phyloP scores from a whole-genome alignment of 2,888 invertebrate species.

The Brachynemurus nebulosus region DNA sequence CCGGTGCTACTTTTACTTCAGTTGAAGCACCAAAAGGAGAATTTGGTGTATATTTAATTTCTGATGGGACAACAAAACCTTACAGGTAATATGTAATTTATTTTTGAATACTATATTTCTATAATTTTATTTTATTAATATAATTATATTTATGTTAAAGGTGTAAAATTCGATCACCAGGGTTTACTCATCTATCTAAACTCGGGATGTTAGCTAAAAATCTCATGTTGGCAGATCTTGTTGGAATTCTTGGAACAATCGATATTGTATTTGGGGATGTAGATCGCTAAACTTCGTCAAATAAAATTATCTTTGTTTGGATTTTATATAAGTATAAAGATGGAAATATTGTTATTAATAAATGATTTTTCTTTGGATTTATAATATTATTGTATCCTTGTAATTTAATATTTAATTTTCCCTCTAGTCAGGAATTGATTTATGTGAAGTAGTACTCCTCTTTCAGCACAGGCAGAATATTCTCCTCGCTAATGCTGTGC shows the following conservation, averaged over 20 bases:
- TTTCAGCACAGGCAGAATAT: too few relatives aligned
- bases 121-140: background rate
- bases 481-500: too few relatives aligned
- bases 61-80: slow-evolving; percentile 68
- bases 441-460: too few relatives aligned
- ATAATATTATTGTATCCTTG: too few relatives aligned
- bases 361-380: too few relatives aligned
- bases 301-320: too few relatives aligned
- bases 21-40: slow-evolving; percentile 80
- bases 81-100: too few relatives aligned
- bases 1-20: slow-evolving; percentile 66
- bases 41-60: slow-evolving; percentile 73
- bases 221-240: slow-evolving; percentile 63
- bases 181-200: slow-evolving; percentile 46
- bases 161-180: slow-evolving; percentile 41
- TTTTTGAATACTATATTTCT: too few relatives aligned
- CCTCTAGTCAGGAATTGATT: too few relatives aligned
- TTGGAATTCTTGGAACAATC: slow-evolving; percentile 54
- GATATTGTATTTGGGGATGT: slow-evolving; percentile 21
- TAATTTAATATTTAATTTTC: too few relatives aligned
- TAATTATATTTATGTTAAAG: slow-evolving; percentile 34
- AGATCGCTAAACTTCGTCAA: slow-evolving; percentile 16
- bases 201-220: slow-evolving; percentile 45
- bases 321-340: too few relatives aligned
- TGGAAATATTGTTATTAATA: too few relatives aligned